These are phyloP conservation scores for Anaspis maculata DNA, from an alignment of 2,888 invertebrate species.

Conservation along the genomic window DNA sequence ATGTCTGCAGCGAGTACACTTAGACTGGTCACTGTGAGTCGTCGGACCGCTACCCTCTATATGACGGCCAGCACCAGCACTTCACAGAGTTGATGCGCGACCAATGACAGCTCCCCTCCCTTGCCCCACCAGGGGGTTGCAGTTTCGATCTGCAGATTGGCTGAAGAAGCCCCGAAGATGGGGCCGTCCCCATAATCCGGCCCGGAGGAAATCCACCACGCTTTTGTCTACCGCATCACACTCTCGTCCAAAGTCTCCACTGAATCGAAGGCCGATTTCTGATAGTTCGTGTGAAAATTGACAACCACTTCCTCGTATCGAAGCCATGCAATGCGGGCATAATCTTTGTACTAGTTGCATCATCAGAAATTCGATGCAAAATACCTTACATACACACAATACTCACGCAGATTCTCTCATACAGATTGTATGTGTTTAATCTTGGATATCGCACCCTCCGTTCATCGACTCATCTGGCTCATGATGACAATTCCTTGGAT, in stretches of 20 bases:
- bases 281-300: conserved; percentile 18
- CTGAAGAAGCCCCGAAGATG: conserved; percentile 25
- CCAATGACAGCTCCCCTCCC: conserved; percentile 34
- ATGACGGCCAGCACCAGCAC: conserved; percentile 29
- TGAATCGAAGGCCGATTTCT: conserved; percentile 11
- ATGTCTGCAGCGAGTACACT: conserved; percentile 33
- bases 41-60: conserved; percentile 40
- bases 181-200: conserved; percentile 30
- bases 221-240: conserved; percentile 5
- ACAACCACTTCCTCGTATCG: conserved; percentile 22
- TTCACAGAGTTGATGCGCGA: conserved; percentile 32
- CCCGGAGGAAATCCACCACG: conserved; percentile 13
- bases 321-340: conserved; percentile 5
- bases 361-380: conserved; percentile 17
- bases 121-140: conserved; percentile 37
- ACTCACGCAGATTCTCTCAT: too few species aligned
- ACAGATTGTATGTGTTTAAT: too few species aligned
- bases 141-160: conserved; percentile 33
- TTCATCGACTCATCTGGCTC: too few species aligned
- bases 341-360: conserved; percentile 17
- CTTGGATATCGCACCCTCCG: too few species aligned
- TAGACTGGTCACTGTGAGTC: conserved; percentile 35
- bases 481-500: too few species aligned
- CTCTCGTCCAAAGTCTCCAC: conserved; percentile 17
- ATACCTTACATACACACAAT: too few species aligned